Conservation (phyloP, 1,140 invertebrate species). For the Drosophila biarmipes region DNA sequence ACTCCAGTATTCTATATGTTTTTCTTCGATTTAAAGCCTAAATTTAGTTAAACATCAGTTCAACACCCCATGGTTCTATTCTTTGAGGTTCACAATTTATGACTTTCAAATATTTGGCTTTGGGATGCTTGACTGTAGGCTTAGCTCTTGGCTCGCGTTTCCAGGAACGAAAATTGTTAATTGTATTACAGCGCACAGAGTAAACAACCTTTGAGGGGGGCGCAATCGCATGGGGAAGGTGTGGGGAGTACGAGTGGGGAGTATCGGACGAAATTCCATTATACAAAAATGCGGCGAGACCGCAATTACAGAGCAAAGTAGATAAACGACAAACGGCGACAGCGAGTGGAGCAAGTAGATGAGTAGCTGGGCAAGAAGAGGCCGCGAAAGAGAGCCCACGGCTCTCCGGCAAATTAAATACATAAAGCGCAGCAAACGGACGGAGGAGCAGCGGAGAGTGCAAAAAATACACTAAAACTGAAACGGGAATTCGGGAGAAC, state of each 20-base stretch:
- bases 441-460: conserved; percentile 20
- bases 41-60: no score
- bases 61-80: no score
- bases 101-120: no score
- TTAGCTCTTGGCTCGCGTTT: neutral
- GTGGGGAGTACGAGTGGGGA: conserved; percentile 13
- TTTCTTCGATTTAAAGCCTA: no score
- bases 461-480: conserved; percentile 35
- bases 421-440: conserved; percentile 44
- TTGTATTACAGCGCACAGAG: conserved; percentile 16
- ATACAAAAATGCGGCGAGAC: conserved; percentile 48
- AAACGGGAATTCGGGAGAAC: conserved; percentile 19
- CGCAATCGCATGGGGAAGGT: neutral
- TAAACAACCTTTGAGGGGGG: conserved; percentile 2
- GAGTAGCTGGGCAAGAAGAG: conserved; percentile 18
- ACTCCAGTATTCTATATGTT: no score
- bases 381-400: conserved; percentile 18
- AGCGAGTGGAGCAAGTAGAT: conserved; percentile 39
- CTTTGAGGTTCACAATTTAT: no score
- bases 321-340: conserved; percentile 59
- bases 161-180: conserved; percentile 15
- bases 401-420: conserved; percentile 50
- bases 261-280: conserved; percentile 28
- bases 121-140: neutral
- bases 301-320: conserved; percentile 52